phyloP scores from a whole-genome alignment of 2,113 vertebrate species.

The Megaceryle torquata region DNA sequence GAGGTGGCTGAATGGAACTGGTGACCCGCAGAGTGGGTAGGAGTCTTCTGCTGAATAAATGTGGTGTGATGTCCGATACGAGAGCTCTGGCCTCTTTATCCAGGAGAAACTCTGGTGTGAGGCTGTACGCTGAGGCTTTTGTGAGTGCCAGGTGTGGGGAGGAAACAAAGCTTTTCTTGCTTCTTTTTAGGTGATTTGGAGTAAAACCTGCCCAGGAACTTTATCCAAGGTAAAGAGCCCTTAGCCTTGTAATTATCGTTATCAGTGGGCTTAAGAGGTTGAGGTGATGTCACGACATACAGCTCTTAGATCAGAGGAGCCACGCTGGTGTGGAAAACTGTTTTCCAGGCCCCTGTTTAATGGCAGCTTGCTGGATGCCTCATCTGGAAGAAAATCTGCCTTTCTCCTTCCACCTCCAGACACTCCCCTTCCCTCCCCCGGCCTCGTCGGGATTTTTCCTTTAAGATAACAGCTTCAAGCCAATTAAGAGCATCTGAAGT shows the following conservation, averaged over 20 bases:
- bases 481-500: constrained; percentile 8
- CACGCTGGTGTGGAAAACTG: neutral
- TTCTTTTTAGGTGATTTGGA: neutral
- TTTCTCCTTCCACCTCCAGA: neutral
- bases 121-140: neutral
- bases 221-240: neutral
- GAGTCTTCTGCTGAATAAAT: neutral
- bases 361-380: neutral
- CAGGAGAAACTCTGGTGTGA: neutral
- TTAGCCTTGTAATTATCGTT: constrained; percentile 9
- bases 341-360: neutral
- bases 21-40: neutral
- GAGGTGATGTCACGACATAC: neutral
- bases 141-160: neutral
- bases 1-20: neutral
- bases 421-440: neutral
- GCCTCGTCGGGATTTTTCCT: neutral
- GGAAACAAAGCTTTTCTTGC: neutral
- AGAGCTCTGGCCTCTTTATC: neutral
- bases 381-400: neutral
- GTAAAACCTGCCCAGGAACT: neutral
- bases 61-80: neutral
- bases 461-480: neutral
- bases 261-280: neutral
- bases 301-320: neutral